phyloP scores from a whole-genome alignment of 2,888 invertebrate genomes.

The Lymantria dispar region DNA sequence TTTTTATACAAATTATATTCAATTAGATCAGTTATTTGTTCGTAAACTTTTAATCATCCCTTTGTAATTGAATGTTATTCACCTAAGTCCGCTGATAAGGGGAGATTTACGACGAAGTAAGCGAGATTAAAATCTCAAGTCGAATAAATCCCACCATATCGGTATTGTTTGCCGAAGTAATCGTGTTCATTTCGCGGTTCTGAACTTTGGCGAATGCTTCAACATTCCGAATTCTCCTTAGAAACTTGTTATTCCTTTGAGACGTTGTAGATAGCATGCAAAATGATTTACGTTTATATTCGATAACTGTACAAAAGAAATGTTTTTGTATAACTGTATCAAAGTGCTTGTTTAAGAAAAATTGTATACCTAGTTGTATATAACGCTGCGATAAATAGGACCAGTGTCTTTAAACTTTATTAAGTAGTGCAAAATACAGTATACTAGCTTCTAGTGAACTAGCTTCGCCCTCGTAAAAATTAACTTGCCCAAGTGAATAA shows the following conservation, averaged over 20 bases:
- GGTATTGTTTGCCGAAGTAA: conserved; percentile 61
- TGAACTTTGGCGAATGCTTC: conserved; percentile 31
- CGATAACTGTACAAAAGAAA: background rate
- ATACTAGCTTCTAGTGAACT: too few relatives aligned
- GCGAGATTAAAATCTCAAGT: conserved; percentile 53
- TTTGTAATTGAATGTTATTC: conserved; percentile 30
- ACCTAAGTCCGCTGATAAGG: conserved; percentile 23
- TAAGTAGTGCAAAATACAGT: too few relatives aligned
- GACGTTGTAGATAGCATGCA: background rate
- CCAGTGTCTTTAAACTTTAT: too few relatives aligned
- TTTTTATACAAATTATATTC: too few relatives aligned
- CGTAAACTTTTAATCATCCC: conserved; percentile 27
- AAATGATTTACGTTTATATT: background rate
- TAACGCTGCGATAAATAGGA: too few relatives aligned
- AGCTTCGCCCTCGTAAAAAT: too few relatives aligned
- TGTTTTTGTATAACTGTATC: too few relatives aligned
- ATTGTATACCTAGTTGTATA: too few relatives aligned
- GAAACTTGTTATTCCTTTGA: conserved; percentile 24
- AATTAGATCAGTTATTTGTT: too few relatives aligned
- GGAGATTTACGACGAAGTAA: conserved; percentile 27
- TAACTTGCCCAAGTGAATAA: too few relatives aligned
- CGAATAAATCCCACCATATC: conserved; percentile 60
- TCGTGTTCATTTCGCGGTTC: conserved; percentile 49
- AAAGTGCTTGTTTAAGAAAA: too few relatives aligned
- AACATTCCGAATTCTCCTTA: conserved; percentile 22